Conservation (phyloP, 2,797 vertebrate genomes). For the Neopelma chrysocephalum region DNA sequence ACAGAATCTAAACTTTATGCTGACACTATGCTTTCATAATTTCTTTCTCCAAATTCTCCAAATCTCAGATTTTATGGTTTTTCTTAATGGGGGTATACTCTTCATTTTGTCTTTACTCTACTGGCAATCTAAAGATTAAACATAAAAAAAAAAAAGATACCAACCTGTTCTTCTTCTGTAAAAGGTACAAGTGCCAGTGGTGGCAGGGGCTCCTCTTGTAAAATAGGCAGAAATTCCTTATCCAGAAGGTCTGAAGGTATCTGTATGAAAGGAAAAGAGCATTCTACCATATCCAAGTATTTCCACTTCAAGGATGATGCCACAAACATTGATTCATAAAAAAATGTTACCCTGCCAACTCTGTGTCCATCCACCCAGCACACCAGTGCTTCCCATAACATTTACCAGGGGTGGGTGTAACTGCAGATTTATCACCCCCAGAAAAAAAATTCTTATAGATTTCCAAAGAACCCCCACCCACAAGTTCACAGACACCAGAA, state of each 20-base stretch:
- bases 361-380: neutral
- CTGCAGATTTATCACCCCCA: neutral
- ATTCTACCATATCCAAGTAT: neutral
- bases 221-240: slow-evolving; percentile 98
- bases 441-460: neutral
- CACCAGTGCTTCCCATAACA: neutral
- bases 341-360: neutral
- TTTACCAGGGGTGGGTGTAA: rapidly evolving
- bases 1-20: neutral
- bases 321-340: neutral
- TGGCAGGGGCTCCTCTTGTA: slow-evolving; percentile 96
- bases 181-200: slow-evolving; percentile 97
- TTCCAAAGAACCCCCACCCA: neutral
- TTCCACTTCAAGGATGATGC: neutral
- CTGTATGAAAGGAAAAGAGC: slow-evolving; percentile 62
- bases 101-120: neutral
- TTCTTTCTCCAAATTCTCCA: neutral
- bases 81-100: neutral
- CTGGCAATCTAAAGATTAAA: neutral
- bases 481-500: neutral
- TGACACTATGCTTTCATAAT: neutral
- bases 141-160: neutral
- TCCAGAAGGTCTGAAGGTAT: slow-evolving; percentile 96
- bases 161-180: slow-evolving; percentile 99
- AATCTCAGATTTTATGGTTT: neutral